These are phyloP conservation scores for Squalus acanthias DNA, from an alignment of 2,797 vertebrate species.

Conservation along the genomic window DNA sequence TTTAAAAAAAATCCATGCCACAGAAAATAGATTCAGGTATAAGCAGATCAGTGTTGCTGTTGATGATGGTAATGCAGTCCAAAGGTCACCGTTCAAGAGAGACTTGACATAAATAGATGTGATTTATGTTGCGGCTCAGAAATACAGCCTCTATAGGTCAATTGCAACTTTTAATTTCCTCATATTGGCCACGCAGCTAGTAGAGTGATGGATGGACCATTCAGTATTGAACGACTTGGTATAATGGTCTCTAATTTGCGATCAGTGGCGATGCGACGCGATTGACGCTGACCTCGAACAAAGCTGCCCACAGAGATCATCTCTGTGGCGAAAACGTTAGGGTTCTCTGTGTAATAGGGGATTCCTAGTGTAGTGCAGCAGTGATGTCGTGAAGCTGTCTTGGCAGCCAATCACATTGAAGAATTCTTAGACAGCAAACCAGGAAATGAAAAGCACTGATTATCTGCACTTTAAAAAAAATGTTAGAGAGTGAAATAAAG, in stretches of 20 bases:
- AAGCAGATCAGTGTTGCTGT: constrained; percentile 34
- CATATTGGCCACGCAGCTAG: not conserved
- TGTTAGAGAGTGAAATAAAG: too few species aligned
- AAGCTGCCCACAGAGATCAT: too few species aligned
- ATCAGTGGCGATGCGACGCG: too few species aligned
- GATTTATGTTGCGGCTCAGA: not conserved
- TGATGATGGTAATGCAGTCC: constrained; percentile 24
- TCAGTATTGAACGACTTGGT: not conserved
- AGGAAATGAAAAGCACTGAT: too few species aligned
- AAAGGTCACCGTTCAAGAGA: constrained; percentile 44
- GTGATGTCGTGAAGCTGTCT: too few species aligned
- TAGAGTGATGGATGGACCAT: not conserved
- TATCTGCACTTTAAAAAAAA: too few species aligned
- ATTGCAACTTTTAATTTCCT: constrained; percentile 41
- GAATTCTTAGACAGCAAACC: too few species aligned
- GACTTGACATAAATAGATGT: constrained; percentile 41
- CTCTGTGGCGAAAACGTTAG: too few species aligned
- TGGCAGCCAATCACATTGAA: too few species aligned
- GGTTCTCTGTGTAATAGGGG: too few species aligned
- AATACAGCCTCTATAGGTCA: constrained; percentile 32
- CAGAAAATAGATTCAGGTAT: constrained; percentile 30
- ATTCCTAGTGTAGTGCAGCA: too few species aligned
- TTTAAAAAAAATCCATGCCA: not conserved
- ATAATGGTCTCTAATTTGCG: not conserved
- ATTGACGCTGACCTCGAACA: too few species aligned